A percentile compares a stretch with the other conserved stretches of the same genome.
Evolutionary conservation across 2,797 vertebrate species (phyloP).

Genomic region (Tangara arthus): DNA sequence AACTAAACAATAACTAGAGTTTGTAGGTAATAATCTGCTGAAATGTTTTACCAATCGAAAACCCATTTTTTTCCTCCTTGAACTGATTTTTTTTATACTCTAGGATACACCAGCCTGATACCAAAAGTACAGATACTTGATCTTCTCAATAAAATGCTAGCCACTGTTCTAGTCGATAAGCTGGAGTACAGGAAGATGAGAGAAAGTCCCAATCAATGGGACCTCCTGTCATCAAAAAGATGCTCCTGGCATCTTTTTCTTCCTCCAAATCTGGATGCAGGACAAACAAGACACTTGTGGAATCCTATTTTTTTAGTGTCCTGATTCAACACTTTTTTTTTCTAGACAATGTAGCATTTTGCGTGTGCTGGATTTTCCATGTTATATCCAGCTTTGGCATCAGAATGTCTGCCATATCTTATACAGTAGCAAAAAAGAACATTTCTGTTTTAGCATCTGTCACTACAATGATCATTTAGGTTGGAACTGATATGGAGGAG

Average conservation of each 20-base stretch:
- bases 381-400: not conserved
- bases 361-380: not conserved
- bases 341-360: not conserved
- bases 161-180: not conserved
- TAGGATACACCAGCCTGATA: not conserved
- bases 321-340: not conserved
- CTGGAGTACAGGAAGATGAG: not conserved
- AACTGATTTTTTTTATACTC: not conserved
- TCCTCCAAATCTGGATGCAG: not conserved
- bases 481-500: not conserved
- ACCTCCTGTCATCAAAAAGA: no score
- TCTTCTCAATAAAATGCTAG: not conserved
- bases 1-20: not conserved
- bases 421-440: not conserved
- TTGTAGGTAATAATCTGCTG: not conserved
- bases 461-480: not conserved
- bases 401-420: not conserved
- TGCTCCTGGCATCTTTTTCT: not conserved
- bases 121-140: not conserved
- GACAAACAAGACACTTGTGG: not conserved
- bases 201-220: not conserved
- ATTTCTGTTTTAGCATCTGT: not conserved
- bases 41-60: not conserved
- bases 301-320: not conserved
- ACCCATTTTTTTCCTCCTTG: not conserved